Base-by-base conservation (phyloP, 92 coral and sea anemone species). In the Zoanthus solanderi region DNA sequence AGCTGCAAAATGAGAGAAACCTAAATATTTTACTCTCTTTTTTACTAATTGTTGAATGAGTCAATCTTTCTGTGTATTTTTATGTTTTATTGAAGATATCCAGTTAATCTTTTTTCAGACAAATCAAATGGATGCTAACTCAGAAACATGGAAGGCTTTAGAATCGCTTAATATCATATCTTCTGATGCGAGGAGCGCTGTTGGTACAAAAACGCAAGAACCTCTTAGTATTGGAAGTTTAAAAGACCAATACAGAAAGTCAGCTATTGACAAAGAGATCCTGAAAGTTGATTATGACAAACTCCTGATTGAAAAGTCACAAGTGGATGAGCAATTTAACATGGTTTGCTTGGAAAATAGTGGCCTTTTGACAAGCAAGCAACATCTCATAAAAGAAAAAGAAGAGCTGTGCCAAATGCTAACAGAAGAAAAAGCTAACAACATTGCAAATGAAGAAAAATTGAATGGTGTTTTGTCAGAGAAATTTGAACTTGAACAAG, bases 201-300 rank as follows among this genome's bases (percentile, higher is more conserved):
- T 65, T 28, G 75, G 56, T 7, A 17, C 54, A 7, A 79, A 79
- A 61, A 10, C 66, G 0, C 74, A 65, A 65, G 75, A 81, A 28
- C 85, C 85, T 28, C 5, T 81, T 23, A 81, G 85, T 63, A 66
- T 81, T 18, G 23, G 75, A 2, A 81, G 61, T 63, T 23, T 81
- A 65, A 71, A 81, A 46, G 85, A 67, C 75, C 71, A 81, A 46
- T 81, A 75, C 85, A 81, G 75, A 46, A 81, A 81, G 46, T 81
- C 85, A 81, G 85, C 74, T 56, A 45, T 81, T 6, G 85, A 81
- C 72, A 81, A 81, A 66, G 85, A 81, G 63, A 81, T 81, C 44
- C 66, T 81, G 65, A 81, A 81, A 66, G 85, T 81, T 63, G 85
- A 81, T 65, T 81, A 37, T 81, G 85, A 81, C 14, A 81, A 81